Evolutionary conservation across 2,113 vertebrate species (phyloP).

Genomic region (Vidua macroura): DNA sequence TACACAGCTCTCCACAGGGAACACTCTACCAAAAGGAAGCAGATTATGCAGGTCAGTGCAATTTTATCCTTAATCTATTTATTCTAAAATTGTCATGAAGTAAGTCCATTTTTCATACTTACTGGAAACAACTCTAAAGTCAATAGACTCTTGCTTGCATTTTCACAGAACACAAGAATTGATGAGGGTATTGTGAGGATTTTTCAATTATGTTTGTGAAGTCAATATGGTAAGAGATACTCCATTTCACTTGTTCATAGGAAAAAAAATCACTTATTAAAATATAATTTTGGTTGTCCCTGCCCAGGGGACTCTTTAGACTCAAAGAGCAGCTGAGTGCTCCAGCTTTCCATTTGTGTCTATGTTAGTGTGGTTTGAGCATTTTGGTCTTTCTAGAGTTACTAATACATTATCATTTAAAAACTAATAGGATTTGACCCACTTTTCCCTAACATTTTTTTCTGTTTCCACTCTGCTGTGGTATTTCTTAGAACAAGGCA

Average conservation of each 20-base stretch:
- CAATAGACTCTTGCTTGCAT: background rate
- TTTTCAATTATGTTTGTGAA: background rate
- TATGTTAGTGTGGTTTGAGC: background rate
- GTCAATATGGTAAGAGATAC: background rate
- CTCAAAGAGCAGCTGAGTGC: background rate
- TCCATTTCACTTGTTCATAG: background rate
- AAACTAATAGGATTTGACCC: background rate
- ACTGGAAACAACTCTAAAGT: background rate
- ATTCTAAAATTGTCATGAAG: constrained; percentile 4
- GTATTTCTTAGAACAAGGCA: background rate
- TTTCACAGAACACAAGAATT: background rate
- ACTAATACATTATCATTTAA: background rate
- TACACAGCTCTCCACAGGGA: constrained; percentile 51
- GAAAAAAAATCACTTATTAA: background rate
- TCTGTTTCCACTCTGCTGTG: background rate
- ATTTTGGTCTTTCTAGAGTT: background rate
- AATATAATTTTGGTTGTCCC: background rate
- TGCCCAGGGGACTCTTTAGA: background rate
- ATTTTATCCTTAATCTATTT: constrained; percentile 20
- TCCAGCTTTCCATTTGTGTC: background rate
- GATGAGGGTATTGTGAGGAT: background rate
- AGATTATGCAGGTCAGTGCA: background rate
- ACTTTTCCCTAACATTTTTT: background rate
- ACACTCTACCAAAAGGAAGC: constrained; percentile 3
- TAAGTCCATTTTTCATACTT: background rate